phyloP scores from a whole-genome alignment of 1,140 invertebrate species.

The Drosophila kikkawai region DNA sequence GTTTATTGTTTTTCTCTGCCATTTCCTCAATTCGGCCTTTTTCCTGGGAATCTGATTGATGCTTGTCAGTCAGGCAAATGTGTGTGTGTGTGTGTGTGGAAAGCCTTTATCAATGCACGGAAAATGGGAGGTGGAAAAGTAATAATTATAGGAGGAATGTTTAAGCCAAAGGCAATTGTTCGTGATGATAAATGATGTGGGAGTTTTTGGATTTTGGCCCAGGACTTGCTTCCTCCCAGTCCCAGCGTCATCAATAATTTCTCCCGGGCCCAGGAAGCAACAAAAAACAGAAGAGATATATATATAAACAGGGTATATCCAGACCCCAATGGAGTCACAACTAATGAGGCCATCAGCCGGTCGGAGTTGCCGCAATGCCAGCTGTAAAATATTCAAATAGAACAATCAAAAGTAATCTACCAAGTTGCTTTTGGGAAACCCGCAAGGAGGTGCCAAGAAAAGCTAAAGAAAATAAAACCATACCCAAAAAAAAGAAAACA shows the following conservation, averaged over 20 bases:
- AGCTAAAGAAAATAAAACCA: constrained; percentile 23
- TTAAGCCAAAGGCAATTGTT: constrained; percentile 49
- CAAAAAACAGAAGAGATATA: neutral
- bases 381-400: constrained; percentile 48
- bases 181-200: constrained; percentile 58
- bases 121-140: constrained; percentile 18
- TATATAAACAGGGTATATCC: neutral
- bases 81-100: constrained; percentile 27
- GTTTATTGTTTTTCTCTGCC: constrained; percentile 28
- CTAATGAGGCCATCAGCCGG: constrained; percentile 62
- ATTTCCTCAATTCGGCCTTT: constrained; percentile 11
- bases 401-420: constrained; percentile 61
- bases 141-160: constrained; percentile 48
- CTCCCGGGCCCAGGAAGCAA: neutral
- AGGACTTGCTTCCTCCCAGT: neutral
- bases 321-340: constrained; percentile 34
- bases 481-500: constrained; percentile 50
- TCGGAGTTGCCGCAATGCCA: constrained; percentile 25
- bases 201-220: constrained; percentile 22
- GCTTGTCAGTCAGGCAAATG: constrained; percentile 54
- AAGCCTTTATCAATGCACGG: constrained; percentile 68
- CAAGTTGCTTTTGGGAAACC: constrained; percentile 50
- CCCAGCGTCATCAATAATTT: constrained; percentile 71
- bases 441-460: constrained; percentile 49
- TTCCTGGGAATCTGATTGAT: constrained; percentile 67